Conservation (phyloP, 2,888 invertebrate species). For the Drosophila falleni region DNA sequence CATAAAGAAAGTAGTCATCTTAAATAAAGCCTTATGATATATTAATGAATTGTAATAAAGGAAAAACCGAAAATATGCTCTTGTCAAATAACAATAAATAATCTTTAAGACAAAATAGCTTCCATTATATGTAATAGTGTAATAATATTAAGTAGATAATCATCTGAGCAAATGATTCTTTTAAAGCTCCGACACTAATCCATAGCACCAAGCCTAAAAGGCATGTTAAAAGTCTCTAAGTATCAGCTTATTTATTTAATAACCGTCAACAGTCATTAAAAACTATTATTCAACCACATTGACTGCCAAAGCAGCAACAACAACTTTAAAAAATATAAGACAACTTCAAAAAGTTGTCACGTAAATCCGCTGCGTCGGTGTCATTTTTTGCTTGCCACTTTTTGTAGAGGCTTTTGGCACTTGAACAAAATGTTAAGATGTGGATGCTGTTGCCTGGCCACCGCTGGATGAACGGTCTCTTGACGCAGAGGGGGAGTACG, state of each 20-base stretch:
- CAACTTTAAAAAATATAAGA: conserved; percentile 9
- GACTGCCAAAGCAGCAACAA: conserved; percentile 20
- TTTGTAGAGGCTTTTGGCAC: conserved; percentile 19
- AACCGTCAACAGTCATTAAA: conserved; percentile 64
- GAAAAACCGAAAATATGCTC: background rate
- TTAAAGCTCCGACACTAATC: conserved; percentile 3
- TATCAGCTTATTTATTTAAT: conserved; percentile 69
- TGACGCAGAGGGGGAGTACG: background rate
- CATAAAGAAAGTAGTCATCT: background rate
- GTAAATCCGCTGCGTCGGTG: conserved; percentile 31
- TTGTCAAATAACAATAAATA: background rate
- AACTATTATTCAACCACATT: conserved; percentile 61
- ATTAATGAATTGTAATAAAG: background rate
- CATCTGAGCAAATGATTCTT: background rate
- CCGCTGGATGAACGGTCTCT: conserved; percentile 2
- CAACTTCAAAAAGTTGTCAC: conserved; percentile 42
- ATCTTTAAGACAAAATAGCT: background rate
- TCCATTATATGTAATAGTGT: background rate
- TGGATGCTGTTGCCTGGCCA: conserved; percentile 25
- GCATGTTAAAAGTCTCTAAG: conserved; percentile 48
- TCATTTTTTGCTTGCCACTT: conserved; percentile 15
- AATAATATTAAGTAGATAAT: background rate
- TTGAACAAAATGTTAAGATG: conserved; percentile 40
- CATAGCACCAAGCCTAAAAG: conserved; percentile 26
- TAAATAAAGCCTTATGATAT: background rate